phyloP scores from a whole-genome alignment of 2,113 vertebrate species.

The Lepus americanus region DNA sequence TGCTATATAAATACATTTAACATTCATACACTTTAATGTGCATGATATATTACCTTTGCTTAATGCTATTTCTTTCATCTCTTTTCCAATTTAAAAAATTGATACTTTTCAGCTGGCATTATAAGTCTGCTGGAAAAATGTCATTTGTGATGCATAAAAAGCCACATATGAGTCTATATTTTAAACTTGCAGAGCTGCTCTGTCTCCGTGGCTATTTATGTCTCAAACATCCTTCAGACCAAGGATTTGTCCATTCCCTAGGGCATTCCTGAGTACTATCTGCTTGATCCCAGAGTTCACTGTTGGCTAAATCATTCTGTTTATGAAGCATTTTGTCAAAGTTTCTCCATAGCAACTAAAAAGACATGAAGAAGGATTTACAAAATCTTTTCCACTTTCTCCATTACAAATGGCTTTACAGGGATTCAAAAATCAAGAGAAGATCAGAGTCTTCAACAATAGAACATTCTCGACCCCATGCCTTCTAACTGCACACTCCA shows the following conservation, averaged over 20 bases:
- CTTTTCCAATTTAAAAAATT: slow-evolving; percentile 27
- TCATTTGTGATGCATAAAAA: slow-evolving; percentile 39
- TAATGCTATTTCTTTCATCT: slow-evolving; percentile 27
- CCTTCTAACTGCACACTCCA: neutral
- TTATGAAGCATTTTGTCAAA: slow-evolving; percentile 58
- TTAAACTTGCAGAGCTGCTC: neutral
- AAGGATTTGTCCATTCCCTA: slow-evolving; percentile 45
- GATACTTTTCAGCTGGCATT: slow-evolving; percentile 56
- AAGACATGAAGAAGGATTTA: slow-evolving; percentile 64
- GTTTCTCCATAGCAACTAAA: slow-evolving; percentile 78
- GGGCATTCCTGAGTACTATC: slow-evolving; percentile 52
- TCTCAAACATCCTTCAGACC: slow-evolving; percentile 65
- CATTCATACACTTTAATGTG: slow-evolving; percentile 65
- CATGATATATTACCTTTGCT: slow-evolving; percentile 58
- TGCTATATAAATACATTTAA: slow-evolving; percentile 66
- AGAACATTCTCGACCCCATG: neutral
- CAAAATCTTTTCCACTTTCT: slow-evolving; percentile 65
- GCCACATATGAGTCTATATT: neutral
- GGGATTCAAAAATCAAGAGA: slow-evolving; percentile 57
- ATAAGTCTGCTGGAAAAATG: slow-evolving; percentile 52
- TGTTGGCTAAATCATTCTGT: slow-evolving; percentile 66
- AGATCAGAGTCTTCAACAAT: neutral
- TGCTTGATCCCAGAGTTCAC: slow-evolving; percentile 65
- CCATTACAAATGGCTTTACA: slow-evolving; percentile 48
- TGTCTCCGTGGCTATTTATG: neutral